These are phyloP conservation scores for Drosophila rhopaloa DNA, from an alignment of 1,140 invertebrate genomes.

Conservation along the genomic window DNA sequence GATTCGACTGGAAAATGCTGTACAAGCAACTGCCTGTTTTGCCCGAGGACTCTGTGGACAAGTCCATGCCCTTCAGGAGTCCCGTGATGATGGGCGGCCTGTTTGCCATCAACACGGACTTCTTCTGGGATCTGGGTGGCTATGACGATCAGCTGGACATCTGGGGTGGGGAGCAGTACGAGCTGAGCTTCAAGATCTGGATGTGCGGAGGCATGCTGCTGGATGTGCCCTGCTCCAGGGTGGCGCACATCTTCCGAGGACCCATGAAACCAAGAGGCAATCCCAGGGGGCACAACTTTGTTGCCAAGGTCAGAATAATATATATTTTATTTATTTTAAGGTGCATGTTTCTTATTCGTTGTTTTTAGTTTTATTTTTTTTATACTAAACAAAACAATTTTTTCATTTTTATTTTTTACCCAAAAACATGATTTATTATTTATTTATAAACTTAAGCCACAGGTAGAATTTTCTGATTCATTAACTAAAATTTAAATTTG, in stretches of 20 bases:
- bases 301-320: constrained; percentile 50
- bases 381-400: no score
- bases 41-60: constrained; percentile 89
- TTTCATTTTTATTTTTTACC: no score
- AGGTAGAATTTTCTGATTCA: neutral
- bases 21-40: constrained; percentile 93
- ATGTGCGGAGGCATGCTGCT: constrained; percentile 95
- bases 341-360: no score
- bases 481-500: no score
- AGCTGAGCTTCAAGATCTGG: constrained; percentile 98
- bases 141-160: constrained; percentile 96
- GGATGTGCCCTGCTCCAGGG: constrained; percentile 96
- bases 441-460: no score
- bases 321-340: no score
- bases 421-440: no score
- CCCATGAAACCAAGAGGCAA: constrained; percentile 93
- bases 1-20: constrained; percentile 94
- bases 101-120: constrained; percentile 94
- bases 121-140: constrained; percentile 98
- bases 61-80: constrained; percentile 91
- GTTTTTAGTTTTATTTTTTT: no score
- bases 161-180: constrained; percentile 99
- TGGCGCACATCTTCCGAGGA: constrained; percentile 92
- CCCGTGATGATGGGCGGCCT: constrained; percentile 99
- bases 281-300: constrained; percentile 87